Conservation (phyloP, 2,888 invertebrate genomes). For the Phengaris arion region DNA sequence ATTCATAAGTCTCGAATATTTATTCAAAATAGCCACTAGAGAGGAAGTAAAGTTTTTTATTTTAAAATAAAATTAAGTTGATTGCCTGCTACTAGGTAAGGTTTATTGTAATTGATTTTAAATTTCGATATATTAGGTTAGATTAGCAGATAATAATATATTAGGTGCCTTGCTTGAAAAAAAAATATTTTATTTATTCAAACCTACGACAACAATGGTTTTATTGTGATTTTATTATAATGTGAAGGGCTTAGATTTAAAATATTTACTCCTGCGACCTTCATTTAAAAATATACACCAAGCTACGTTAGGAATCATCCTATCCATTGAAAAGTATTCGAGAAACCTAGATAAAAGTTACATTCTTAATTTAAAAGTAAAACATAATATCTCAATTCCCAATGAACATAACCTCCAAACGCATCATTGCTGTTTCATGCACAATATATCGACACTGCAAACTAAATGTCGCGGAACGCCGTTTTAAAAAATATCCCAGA, state of each 20-base stretch:
- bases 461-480: constrained; percentile 71
- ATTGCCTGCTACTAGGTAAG: background rate
- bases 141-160: no score
- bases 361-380: constrained; percentile 3
- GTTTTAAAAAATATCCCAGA: constrained; percentile 63
- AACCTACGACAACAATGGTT: no score
- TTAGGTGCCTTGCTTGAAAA: no score
- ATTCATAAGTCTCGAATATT: constrained; percentile 31
- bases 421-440: constrained; percentile 57
- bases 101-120: no score
- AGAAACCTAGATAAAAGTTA: background rate
- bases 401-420: constrained; percentile 6
- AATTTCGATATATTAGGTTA: no score
- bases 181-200: no score
- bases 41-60: constrained; percentile 9
- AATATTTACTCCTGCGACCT: no score
- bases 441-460: constrained; percentile 62
- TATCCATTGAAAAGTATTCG: no score
- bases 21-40: constrained; percentile 28
- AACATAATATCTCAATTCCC: background rate
- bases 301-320: no score
- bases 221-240: no score
- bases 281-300: no score
- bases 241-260: no score
- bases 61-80: constrained; percentile 8